Conservation (phyloP, 35 echinoderm and acorn worm species). For the Ophioderma brevispina region DNA sequence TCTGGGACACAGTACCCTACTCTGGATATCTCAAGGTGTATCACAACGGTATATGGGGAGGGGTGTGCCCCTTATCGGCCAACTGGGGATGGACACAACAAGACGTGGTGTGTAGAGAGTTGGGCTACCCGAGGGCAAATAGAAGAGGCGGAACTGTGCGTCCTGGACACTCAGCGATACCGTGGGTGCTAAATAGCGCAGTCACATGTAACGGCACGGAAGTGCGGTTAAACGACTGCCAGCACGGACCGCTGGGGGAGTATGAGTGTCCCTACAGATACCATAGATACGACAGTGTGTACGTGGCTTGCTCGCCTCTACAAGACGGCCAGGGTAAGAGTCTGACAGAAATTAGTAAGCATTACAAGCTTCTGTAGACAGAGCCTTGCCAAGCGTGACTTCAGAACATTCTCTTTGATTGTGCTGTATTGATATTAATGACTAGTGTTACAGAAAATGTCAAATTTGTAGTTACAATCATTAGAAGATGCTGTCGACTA, state of each 20-base stretch:
- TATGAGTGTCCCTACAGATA: not conserved
- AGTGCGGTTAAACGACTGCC: not conserved
- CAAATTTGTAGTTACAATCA: no score
- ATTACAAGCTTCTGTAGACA: no score
- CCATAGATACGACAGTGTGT: conserved; percentile 1
- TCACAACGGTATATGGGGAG: not conserved
- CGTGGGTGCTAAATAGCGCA: not conserved
- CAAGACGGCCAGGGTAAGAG: not conserved
- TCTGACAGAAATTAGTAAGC: no score
- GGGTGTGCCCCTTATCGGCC: not conserved
- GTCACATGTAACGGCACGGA: not conserved
- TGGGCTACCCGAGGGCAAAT: not conserved
- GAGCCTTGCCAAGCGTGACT: no score
- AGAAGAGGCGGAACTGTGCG: not conserved
- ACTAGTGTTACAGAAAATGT: no score
- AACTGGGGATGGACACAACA: not conserved
- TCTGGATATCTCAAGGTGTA: not conserved
- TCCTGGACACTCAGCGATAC: not conserved
- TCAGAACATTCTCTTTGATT: no score
- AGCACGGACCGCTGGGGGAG: not conserved
- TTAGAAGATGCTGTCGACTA: no score
- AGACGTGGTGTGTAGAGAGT: not conserved
- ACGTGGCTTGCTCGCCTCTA: not conserved
- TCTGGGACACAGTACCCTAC: conserved; percentile 8
- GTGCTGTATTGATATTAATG: no score